phyloP scores from a whole-genome alignment of 2,113 vertebrate species.

The Dicerorhinus sumatrensis region DNA sequence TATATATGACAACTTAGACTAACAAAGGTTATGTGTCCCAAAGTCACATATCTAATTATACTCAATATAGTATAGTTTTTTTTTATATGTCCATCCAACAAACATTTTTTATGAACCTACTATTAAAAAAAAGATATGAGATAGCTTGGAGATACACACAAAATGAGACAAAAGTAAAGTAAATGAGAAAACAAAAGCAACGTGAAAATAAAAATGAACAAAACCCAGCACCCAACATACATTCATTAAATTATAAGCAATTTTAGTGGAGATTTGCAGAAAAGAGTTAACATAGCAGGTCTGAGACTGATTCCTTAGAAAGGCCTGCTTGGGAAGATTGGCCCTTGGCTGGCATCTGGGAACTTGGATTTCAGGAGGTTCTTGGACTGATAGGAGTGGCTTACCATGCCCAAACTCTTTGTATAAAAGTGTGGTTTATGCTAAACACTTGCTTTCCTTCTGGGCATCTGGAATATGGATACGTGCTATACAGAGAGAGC shows the following conservation, averaged over 20 bases:
- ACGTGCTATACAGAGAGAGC: neutral
- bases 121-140: neutral
- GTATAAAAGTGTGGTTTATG: neutral
- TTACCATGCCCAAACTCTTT: accelerated
- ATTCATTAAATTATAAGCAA: neutral
- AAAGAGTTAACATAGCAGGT: neutral
- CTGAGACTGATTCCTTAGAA: neutral
- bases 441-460: neutral
- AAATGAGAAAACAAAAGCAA: neutral
- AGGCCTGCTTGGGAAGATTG: neutral
- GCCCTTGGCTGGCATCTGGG: neutral
- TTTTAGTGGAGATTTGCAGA: neutral
- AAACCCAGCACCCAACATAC: neutral
- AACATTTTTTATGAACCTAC: neutral
- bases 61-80: neutral
- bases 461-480: neutral
- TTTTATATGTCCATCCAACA: neutral
- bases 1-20: neutral
- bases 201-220: neutral
- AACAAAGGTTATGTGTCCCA: neutral
- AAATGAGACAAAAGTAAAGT: neutral
- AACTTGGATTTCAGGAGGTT: neutral
- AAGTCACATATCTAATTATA: neutral
- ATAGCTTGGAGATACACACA: neutral
- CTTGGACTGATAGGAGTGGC: neutral